Evolutionary conservation across 2,797 vertebrate species (phyloP).

Genomic region (Crocodylus rhombifer): DNA sequence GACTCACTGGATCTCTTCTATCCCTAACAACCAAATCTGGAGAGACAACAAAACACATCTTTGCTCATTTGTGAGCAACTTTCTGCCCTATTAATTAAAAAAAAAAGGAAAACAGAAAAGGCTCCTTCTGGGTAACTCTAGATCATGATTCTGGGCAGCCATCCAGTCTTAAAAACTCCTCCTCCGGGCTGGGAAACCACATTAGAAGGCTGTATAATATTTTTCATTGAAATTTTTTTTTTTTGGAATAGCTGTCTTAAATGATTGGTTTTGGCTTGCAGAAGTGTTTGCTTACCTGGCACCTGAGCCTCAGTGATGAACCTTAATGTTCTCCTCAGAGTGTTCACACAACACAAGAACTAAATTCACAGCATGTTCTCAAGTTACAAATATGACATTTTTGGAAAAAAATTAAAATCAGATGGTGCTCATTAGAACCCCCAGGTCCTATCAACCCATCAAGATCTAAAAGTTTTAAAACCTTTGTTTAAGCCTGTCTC

Average conservation of each 20-base stretch:
- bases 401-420: constrained; percentile 21
- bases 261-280: constrained; percentile 57
- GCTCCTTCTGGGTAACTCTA: background rate
- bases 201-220: constrained; percentile 60
- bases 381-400: constrained; percentile 37
- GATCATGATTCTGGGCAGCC: constrained; percentile 60
- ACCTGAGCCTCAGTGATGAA: constrained; percentile 64
- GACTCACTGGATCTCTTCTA: constrained; percentile 31
- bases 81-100: constrained; percentile 54
- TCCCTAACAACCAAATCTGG: background rate
- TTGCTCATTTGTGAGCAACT: constrained; percentile 46
- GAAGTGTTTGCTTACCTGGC: constrained; percentile 73
- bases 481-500: constrained; percentile 51
- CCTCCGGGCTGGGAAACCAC: background rate
- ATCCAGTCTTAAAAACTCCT: constrained; percentile 60
- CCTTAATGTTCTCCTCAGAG: constrained; percentile 32
- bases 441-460: background rate
- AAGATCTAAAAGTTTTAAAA: constrained; percentile 43
- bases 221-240: constrained; percentile 48
- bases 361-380: background rate
- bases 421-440: constrained; percentile 29
- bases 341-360: background rate
- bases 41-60: background rate
- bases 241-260: constrained; percentile 52
- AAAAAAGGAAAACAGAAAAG: background rate